Evolutionary conservation across 2,888 invertebrate genomes (phyloP), one percentile per base, ranked within the genome.

Genomic region (Diarsia rubi): DNA sequence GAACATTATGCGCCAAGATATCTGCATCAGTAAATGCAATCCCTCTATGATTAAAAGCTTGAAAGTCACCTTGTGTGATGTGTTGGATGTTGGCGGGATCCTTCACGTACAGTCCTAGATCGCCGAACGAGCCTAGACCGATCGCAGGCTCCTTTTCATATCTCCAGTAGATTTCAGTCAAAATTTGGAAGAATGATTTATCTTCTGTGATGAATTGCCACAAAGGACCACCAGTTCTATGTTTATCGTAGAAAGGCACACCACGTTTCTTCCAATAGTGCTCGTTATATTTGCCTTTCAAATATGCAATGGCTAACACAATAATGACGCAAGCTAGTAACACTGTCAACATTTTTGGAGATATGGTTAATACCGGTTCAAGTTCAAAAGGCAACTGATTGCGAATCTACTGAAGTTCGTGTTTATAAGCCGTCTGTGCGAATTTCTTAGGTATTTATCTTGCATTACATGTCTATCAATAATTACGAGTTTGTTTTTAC

Each of bases 251-350:
- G 65, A 92, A 93, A 3, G 78, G 64, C 0, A 94, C 93, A 0
- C 93, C 92, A 19, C 93, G 92, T 81, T 89, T 93, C 31, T 83
- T 91, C 94, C 94, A 94, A 69, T 94, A 94, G 3, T 62, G 47
- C 63, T 93, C 88, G 85, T 94, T 93, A 66, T 90, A 90, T 82
- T 75, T 86, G 6, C 92, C 92, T 65, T 74, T 88, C 0, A 92
- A 44, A 72, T 91, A 90, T 11, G 84, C 59, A 3, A 88, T 47
- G 21, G 65, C 14, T 65, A 90, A 59, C 8, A 87, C 45, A 37
- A 86, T 6, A 47, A 74, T 24, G 1, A 81, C 19, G 14, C 31
- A 31, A 1, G 12, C 21, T 45, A 86, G 59, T 68, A 69, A 42
- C 4, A 79, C 59, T n/a, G 69, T 70, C 6, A 85, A 70, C 85